Conservation (phyloP, 1,140 invertebrate genomes). For the Drosophila kohkoa region DNA sequence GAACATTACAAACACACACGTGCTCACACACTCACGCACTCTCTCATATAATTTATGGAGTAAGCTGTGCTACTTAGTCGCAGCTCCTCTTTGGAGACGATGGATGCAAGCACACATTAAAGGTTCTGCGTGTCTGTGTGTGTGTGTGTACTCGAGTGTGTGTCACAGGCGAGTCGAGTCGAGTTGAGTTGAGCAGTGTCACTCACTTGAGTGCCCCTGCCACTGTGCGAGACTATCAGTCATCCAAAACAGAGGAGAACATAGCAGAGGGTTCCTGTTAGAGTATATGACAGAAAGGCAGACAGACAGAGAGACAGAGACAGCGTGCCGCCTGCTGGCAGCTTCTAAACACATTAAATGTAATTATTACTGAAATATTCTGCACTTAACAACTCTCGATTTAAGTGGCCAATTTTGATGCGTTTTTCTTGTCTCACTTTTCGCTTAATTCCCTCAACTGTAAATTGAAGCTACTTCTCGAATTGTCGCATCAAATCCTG, state of each 20-base stretch:
- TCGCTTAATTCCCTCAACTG: not conserved
- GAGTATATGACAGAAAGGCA: constrained; percentile 7
- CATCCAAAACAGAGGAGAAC: constrained; percentile 17
- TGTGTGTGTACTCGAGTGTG: constrained; percentile 7
- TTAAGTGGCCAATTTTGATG: not conserved
- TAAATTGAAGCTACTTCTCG: not conserved
- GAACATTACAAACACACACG: not conserved
- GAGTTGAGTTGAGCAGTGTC: constrained; percentile 25
- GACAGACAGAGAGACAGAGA: not conserved
- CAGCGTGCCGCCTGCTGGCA: constrained; percentile 18
- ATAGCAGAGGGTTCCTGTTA: constrained; percentile 21
- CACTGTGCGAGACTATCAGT: constrained; percentile 24
- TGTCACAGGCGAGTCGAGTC: constrained; percentile 8
- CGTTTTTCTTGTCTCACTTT: not conserved
- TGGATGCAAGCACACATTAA: constrained; percentile 1
- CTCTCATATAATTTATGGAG: constrained; percentile 9
- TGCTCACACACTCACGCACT: constrained; percentile 37
- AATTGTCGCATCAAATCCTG: constrained; percentile 1
- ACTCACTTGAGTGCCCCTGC: constrained; percentile 16
- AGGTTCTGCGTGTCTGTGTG: not conserved
- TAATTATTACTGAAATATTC: constrained; percentile 50
- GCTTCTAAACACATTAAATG: constrained; percentile 60
- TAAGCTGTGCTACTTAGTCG: constrained; percentile 16
- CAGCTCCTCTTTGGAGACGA: constrained; percentile 8
- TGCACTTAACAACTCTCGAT: not conserved